Evolutionary conservation across 2,888 invertebrate species (phyloP).

Genomic region (Elgonia sp.): DNA sequence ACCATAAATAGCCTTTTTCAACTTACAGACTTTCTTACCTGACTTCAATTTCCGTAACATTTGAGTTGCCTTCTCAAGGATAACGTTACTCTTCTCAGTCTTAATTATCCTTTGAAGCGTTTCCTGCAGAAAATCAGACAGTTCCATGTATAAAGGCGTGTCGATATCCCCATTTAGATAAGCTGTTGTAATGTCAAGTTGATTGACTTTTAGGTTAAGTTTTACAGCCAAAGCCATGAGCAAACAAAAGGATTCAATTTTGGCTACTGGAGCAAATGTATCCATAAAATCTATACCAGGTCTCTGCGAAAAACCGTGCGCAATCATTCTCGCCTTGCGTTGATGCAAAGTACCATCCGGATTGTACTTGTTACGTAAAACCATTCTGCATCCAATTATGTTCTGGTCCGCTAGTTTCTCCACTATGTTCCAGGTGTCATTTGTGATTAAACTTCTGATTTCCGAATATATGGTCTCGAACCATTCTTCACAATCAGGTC

Average conservation of each 20-base stretch:
- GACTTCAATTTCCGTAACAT: not conserved
- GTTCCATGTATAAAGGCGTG: not conserved
- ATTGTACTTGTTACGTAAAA: not conserved
- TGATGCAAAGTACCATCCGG: not conserved
- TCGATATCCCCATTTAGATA: not conserved
- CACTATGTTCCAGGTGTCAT: not conserved
- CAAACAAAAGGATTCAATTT: not conserved
- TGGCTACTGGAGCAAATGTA: not conserved
- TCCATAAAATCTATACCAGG: not conserved
- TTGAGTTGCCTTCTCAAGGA: not conserved
- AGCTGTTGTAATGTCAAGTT: not conserved
- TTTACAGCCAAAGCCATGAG: not conserved
- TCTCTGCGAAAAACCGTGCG: not conserved
- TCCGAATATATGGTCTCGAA: not conserved
- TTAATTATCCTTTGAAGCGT: not conserved
- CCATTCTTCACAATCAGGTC: not conserved
- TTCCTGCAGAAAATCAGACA: not conserved
- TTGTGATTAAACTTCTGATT: not conserved
- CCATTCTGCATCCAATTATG: not conserved
- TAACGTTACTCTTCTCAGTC: not conserved
- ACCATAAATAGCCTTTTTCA: not conserved
- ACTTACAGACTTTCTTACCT: not conserved
- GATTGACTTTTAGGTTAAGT: not conserved
- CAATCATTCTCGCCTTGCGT: not conserved
- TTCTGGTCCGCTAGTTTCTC: not conserved